Percentiles rank a stretch among this genome's conserved stretches.
Conservation (phyloP, 2,797 vertebrate genomes). For the Muraenolepis orangiensis region DNA sequence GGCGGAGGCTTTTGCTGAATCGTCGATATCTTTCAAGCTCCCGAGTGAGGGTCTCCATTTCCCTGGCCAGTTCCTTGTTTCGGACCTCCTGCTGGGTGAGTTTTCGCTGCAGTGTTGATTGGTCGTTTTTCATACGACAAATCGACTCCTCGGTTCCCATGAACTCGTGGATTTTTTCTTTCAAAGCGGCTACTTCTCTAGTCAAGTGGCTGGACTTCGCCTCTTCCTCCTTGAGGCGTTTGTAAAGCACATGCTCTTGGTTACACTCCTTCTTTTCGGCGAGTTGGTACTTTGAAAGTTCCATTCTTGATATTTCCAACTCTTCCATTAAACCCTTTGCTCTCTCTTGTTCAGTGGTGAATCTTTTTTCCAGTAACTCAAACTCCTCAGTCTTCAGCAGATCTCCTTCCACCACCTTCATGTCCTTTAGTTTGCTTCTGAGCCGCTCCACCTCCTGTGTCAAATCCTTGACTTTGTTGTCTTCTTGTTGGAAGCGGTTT, state of each 20-base stretch:
- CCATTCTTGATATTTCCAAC: conserved; percentile 83
- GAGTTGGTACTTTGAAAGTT: conserved; percentile 87
- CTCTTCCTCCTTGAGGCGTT: conserved; percentile 90
- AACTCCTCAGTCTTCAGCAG: conserved; percentile 87
- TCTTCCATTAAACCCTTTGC: conserved; percentile 84
- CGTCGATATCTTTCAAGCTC: conserved; percentile 88
- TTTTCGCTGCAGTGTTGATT: conserved; percentile 85
- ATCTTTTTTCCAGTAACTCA: conserved; percentile 86
- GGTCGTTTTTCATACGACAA: conserved; percentile 86
- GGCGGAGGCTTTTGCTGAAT: conserved; percentile 88
- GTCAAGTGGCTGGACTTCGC: conserved; percentile 88
- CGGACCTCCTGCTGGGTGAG: conserved; percentile 90
- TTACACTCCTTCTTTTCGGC: conserved; percentile 88
- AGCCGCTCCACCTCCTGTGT: conserved; percentile 92
- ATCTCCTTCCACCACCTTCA: conserved; percentile 89
- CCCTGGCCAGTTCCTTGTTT: conserved; percentile 88
- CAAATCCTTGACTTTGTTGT: conserved; percentile 95
- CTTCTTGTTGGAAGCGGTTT: conserved; percentile 85
- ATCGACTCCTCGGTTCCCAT: conserved; percentile 90
- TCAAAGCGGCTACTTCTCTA: conserved; percentile 87
- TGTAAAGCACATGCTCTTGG: conserved; percentile 87
- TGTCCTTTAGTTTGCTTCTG: conserved; percentile 86
- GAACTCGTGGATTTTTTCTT: conserved; percentile 94
- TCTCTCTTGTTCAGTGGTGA: conserved; percentile 81
- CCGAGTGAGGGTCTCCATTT: conserved; percentile 89